These are phyloP conservation scores for Amyelois transitella DNA, from an alignment of 1,140 invertebrate genomes.

Conservation along the genomic window DNA sequence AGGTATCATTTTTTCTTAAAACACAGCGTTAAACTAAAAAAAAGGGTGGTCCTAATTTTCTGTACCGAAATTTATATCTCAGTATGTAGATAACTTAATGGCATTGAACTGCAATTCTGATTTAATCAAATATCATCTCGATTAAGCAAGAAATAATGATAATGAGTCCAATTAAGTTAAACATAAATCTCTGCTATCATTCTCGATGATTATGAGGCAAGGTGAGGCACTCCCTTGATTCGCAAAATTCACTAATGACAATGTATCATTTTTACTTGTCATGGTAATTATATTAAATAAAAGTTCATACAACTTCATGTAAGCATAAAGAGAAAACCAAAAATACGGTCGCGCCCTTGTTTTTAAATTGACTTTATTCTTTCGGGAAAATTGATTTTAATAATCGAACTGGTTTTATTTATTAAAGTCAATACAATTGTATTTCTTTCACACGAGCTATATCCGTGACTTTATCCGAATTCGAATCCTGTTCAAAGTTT, in stretches of 20 bases:
- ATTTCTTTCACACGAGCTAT: neutral
- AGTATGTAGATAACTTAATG: neutral
- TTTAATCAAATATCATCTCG: neutral
- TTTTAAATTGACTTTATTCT: neutral
- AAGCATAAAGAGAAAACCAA: neutral
- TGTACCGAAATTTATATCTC: neutral
- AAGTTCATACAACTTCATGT: slow-evolving; percentile 7
- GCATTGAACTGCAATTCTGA: neutral
- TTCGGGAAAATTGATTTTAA: neutral
- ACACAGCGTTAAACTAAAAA: too few relatives aligned
- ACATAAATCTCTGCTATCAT: neutral
- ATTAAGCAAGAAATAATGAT: neutral
- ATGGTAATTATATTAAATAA: slow-evolving; percentile 28
- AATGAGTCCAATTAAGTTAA: neutral
- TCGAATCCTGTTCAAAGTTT: too few relatives aligned
- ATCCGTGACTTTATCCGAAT: too few relatives aligned
- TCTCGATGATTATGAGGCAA: neutral
- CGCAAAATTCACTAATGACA: neutral
- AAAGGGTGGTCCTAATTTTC: too few relatives aligned
- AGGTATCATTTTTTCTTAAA: too few relatives aligned
- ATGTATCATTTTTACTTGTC: slow-evolving; percentile 25
- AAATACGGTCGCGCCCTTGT: neutral
- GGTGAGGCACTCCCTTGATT: neutral
- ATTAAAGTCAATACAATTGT: slow-evolving; percentile 1
- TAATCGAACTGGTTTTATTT: slow-evolving; percentile 6